A percentile compares a stretch with the other conserved stretches of the same genome.
phyloP scores from a whole-genome alignment of 2,888 invertebrate genomes.

The Erannis defoliaria region DNA sequence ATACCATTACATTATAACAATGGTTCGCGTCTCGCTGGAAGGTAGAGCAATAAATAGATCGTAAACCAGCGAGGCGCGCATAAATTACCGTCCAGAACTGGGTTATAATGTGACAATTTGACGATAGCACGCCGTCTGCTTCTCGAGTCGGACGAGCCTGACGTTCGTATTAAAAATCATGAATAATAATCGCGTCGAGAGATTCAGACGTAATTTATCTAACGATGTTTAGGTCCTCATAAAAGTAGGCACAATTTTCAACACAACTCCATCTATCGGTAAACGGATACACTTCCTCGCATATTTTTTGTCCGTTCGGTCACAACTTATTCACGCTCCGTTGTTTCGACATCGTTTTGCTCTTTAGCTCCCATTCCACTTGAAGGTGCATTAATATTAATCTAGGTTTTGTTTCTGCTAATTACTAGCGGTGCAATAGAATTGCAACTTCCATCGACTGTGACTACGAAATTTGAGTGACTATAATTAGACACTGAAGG shows the following conservation, averaged over 20 bases:
- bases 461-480: conserved; percentile 17
- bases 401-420: conserved; percentile 41
- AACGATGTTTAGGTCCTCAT: conserved; percentile 5
- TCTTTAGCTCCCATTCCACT: conserved; percentile 41
- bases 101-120: conserved; percentile 58
- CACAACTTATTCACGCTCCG: conserved; percentile 41
- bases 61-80: conserved; percentile 64
- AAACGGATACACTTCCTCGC: conserved; percentile 41
- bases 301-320: conserved; percentile 37
- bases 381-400: conserved; percentile 40
- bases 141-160: conserved; percentile 7
- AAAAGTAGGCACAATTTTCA: neutral
- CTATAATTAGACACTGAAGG: conserved; percentile 27
- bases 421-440: conserved; percentile 44
- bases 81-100: conserved; percentile 59
- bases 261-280: conserved; percentile 56
- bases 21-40: conserved; percentile 55
- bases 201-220: conserved; percentile 17
- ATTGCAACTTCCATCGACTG: conserved; percentile 33
- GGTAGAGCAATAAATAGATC: conserved; percentile 66
- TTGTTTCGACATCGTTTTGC: conserved; percentile 42
- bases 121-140: conserved; percentile 41
- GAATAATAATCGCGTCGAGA: conserved; percentile 24
- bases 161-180: conserved; percentile 12
- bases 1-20: conserved; percentile 61